Evolutionary conservation across 2,888 invertebrate species (phyloP).

Genomic region (Apodemia hepburni): DNA sequence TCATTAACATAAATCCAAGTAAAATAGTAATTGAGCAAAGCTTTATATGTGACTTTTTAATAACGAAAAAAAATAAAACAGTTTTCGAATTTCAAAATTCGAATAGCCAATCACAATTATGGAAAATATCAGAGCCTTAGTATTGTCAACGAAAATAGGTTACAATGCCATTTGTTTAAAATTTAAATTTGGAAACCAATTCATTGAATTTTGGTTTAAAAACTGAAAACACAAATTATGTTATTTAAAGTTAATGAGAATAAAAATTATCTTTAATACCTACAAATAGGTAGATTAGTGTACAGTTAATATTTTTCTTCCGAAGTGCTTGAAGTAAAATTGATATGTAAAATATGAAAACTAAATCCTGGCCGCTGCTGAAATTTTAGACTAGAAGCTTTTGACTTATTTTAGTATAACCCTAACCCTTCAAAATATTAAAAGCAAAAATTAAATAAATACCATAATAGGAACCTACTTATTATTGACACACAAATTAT

Average conservation of each 20-base stretch:
- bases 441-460: too few species aligned
- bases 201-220: too few species aligned
- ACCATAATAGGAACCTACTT: too few species aligned
- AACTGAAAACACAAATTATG: neutral
- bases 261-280: neutral
- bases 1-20: conserved; percentile 43
- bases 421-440: too few species aligned
- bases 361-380: too few species aligned
- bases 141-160: neutral
- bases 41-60: conserved; percentile 62
- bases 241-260: neutral
- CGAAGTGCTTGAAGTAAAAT: neutral
- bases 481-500: too few species aligned
- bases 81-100: conserved; percentile 12
- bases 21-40: conserved; percentile 66
- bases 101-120: neutral
- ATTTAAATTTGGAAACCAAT: neutral
- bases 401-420: too few species aligned
- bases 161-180: too few species aligned
- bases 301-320: neutral
- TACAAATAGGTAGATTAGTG: too few species aligned
- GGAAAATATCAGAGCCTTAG: neutral
- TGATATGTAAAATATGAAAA: neutral
- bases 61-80: conserved; percentile 28
- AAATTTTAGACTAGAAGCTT: too few species aligned